Conservation (phyloP, 2,113 vertebrate genomes). For the Pteruthius melanotis region DNA sequence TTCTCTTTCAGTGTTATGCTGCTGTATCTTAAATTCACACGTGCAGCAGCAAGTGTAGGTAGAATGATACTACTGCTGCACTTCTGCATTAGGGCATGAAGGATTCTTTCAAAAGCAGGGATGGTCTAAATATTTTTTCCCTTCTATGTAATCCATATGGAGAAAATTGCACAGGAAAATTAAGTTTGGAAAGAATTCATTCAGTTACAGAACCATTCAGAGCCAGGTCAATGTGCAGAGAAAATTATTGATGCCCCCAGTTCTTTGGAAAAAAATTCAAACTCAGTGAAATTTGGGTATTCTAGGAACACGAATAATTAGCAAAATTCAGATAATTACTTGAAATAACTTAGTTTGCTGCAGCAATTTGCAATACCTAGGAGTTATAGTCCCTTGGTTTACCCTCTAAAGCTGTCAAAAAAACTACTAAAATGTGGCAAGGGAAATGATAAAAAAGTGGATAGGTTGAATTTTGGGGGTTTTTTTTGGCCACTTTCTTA, state of each 20-base stretch:
- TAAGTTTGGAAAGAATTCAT: neutral
- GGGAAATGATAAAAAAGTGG: neutral
- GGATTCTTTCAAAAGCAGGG: neutral
- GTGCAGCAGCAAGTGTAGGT: neutral
- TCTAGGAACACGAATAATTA: too few relatives aligned
- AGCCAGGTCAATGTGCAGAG: neutral
- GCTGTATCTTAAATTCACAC: neutral
- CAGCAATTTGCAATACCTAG: neutral
- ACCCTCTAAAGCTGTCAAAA: neutral
- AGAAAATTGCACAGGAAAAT: neutral
- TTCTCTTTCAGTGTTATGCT: neutral
- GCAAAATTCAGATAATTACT: neutral
- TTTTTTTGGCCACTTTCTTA: neutral
- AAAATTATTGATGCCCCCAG: neutral
- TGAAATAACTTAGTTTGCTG: neutral
- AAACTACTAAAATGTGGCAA: neutral
- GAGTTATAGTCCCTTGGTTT: neutral
- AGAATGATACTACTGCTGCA: neutral
- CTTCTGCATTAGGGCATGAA: neutral
- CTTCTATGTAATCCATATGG: neutral
- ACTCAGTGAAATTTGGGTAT: neutral
- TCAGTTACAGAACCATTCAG: neutral
- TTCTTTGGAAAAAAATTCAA: neutral
- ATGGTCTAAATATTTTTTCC: neutral
- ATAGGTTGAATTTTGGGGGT: neutral